Evolutionary conservation across 2,888 invertebrate genomes (phyloP), one percentile per base, ranked within the genome.

Genomic region (Terebella lapidaria): DNA sequence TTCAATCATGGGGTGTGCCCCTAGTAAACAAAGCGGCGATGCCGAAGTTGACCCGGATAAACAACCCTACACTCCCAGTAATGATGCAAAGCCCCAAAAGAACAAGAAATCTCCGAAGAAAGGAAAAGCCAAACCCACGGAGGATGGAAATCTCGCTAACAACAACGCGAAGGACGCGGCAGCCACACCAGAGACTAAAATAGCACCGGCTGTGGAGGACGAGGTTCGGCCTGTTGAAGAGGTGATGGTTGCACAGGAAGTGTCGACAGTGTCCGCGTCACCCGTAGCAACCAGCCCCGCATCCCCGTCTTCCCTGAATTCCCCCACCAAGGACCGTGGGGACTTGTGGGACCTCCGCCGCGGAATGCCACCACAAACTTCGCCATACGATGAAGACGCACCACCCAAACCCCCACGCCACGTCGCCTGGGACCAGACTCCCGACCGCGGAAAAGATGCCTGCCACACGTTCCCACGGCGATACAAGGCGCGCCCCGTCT

Each of bases 401-500:
- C n/a, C 42, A n/a, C 42, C 42, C 10, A n/a, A n/a, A n/a, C 42
- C 42, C 10, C 42, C 42, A n/a, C 10, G n/a, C 10, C n/a, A n/a
- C n/a, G n/a, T n/a, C n/a, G n/a, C n/a, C n/a, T n/a, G n/a, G n/a
- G n/a, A n/a, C n/a, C n/a, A n/a, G n/a, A n/a, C n/a, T n/a, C 42
- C 42, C 10, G 42, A 35, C 10, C 10, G 42, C n/a, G 24, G 15
- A 5, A 15, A 22, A 15, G 5, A 49, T 24, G n/a, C n/a, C n/a
- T n/a, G n/a, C n/a, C 10, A 22, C 49, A 49, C 49, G 49, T 49
- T 49, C 49, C 49, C 49, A 24, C 49, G 49, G 15, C 49, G 49
- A 10, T 24, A n/a, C 18, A 49, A 49, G 49, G n/a, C 15, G 10
- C 49, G 49, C 5, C 24, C 10, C 49, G 5, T 10, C 18, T 49